A percentile compares a stretch with the other conserved stretches of the same genome.
phyloP scores from a whole-genome alignment of 2,888 invertebrate species.

The Diogma glabrata region DNA sequence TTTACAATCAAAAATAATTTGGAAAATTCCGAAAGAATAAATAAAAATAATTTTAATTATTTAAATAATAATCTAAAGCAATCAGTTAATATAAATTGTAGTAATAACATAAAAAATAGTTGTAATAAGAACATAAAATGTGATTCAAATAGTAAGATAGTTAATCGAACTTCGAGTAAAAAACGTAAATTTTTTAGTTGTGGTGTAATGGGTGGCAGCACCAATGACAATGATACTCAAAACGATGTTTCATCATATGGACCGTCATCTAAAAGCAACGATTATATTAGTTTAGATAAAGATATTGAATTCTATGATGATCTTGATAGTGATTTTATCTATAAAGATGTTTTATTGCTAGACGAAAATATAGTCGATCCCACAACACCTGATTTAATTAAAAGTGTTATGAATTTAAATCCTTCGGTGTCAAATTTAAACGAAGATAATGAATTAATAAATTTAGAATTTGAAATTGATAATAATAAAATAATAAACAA shows the following conservation, averaged over 20 bases:
- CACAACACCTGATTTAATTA: no score
- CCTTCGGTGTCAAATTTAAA: no score
- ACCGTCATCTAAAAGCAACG: constrained; percentile 1
- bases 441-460: constrained; percentile 18
- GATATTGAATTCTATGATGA: not conserved
- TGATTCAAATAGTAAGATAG: not conserved
- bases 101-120: constrained; percentile 2
- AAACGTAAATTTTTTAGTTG: constrained; percentile 6
- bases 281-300: constrained; percentile 4
- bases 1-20: constrained; percentile 27
- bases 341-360: not conserved
- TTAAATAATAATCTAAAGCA: constrained; percentile 7
- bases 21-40: not conserved
- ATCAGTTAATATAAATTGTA: no score
- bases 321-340: not conserved
- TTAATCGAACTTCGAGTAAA: not conserved
- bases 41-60: not conserved
- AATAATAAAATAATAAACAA: constrained; percentile 4
- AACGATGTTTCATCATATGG: not conserved
- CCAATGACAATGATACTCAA: not conserved
- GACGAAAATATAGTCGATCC: no score
- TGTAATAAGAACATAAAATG: not conserved
- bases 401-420: no score
- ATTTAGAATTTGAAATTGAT: constrained; percentile 15
- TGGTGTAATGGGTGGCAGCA: not conserved